These are phyloP conservation scores for Sula dactylatra DNA, from an alignment of 2,113 vertebrate species.

Conservation along the genomic window DNA sequence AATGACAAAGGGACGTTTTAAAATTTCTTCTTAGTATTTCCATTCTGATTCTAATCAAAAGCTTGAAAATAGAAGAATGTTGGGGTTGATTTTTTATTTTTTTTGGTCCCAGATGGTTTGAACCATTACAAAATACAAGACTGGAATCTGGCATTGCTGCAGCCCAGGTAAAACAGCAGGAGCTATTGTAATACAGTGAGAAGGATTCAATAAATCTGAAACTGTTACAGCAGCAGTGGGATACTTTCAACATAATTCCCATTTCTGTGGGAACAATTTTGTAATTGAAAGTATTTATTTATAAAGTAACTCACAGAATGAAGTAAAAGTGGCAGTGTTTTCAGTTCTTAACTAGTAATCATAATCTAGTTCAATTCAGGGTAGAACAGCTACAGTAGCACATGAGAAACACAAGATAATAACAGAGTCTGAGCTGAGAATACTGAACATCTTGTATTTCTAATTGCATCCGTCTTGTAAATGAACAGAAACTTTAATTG, in stretches of 20 bases:
- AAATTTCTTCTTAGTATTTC: background rate
- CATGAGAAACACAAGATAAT: conserved; percentile 22
- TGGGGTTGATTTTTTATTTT: too few species aligned
- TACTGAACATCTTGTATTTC: conserved; percentile 38
- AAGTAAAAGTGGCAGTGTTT: conserved; percentile 43
- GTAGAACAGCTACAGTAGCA: background rate
- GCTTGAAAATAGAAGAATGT: background rate
- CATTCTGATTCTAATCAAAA: background rate
- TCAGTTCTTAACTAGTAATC: conserved; percentile 62
- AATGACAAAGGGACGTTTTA: background rate
- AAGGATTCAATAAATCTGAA: conserved; percentile 56
- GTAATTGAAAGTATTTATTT: conserved; percentile 69
- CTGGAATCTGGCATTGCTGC: conserved; percentile 17
- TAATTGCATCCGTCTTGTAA: conserved; percentile 41
- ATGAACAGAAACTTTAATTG: conserved; percentile 44
- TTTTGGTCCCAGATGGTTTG: background rate
- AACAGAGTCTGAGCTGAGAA: conserved; percentile 13
- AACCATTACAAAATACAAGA: conserved; percentile 19
- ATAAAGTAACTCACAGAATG: conserved; percentile 40
- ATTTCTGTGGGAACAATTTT: conserved; percentile 64
- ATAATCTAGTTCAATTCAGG: conserved; percentile 53
- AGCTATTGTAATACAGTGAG: conserved; percentile 33
- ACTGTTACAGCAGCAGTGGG: conserved; percentile 32
- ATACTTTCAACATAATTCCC: conserved; percentile 51
- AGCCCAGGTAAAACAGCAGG: conserved; percentile 66